A percentile compares a stretch with the other conserved stretches of the same genome.
These are phyloP conservation scores for Euleptes europaea DNA, from an alignment of 2,113 vertebrate genomes.

Conservation along the genomic window DNA sequence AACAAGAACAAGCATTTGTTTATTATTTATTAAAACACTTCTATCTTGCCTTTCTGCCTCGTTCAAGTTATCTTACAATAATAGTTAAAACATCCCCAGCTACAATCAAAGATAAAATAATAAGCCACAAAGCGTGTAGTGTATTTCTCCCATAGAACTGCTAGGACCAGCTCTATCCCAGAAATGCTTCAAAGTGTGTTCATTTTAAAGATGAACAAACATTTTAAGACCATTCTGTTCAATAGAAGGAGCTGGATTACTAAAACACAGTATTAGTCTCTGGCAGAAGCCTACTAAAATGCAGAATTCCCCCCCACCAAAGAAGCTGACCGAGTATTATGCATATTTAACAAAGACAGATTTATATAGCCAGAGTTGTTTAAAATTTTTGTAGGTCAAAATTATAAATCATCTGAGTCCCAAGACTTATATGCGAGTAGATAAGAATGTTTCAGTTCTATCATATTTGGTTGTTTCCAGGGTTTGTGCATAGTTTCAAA, in stretches of 20 bases:
- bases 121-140: background rate
- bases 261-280: background rate
- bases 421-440: background rate
- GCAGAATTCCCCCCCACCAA: background rate
- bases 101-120: no score
- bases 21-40: background rate
- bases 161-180: background rate
- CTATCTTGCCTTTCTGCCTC: no score
- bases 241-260: background rate
- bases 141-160: background rate
- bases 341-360: background rate
- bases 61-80: no score
- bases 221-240: background rate
- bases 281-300: background rate
- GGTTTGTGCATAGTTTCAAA: no score
- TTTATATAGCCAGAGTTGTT: background rate
- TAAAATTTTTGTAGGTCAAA: background rate
- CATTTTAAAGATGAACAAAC: background rate
- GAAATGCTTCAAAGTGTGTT: background rate
- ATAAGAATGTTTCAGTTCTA: no score
- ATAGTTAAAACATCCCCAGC: no score
- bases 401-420: background rate
- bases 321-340: background rate
- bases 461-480: no score
- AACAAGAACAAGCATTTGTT: background rate